phyloP scores from a whole-genome alignment of 37 sponge, comb jelly and placozoan genomes.

The Agelas oroides region DNA sequence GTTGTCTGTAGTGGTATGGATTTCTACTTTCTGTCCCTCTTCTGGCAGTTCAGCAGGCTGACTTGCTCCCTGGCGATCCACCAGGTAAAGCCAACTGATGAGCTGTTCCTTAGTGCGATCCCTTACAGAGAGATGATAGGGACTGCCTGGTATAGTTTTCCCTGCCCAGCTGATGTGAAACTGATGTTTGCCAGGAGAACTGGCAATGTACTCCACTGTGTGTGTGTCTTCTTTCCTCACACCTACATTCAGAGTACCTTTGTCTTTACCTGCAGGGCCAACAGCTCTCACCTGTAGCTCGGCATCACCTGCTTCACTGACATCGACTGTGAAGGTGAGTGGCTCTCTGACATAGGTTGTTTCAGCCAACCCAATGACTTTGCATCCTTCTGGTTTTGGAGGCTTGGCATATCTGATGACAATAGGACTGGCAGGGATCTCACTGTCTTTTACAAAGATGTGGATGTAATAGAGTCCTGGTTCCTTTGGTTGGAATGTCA shows the following conservation, averaged over 20 bases:
- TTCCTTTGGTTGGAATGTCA: constrained; percentile 53
- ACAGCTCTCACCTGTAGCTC: constrained; percentile 17
- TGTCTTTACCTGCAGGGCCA: constrained; percentile 15
- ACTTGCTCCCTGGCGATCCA: not conserved
- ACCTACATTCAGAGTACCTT: not conserved
- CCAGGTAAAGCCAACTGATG: constrained; percentile 19
- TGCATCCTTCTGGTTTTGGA: constrained; percentile 64
- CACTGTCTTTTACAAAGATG: constrained; percentile 51
- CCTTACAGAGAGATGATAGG: constrained; percentile 42
- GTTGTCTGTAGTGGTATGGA: constrained; percentile 18
- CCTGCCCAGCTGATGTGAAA: constrained; percentile 49
- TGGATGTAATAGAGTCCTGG: constrained; percentile 65
- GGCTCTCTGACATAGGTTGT: constrained; percentile 34
- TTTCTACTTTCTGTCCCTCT: not conserved
- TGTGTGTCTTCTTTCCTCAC: constrained; percentile 54
- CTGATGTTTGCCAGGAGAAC: constrained; percentile 4
- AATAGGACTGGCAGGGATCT: constrained; percentile 71
- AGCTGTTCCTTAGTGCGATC: constrained; percentile 31
- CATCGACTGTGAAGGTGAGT: constrained; percentile 51
- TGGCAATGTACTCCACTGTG: constrained; percentile 25
- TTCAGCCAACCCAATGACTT: constrained; percentile 17
- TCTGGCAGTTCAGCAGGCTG: constrained; percentile 12
- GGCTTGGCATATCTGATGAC: constrained; percentile 62
- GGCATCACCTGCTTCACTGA: constrained; percentile 58
- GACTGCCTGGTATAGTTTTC: constrained; percentile 62